Evolutionary conservation across 2,888 invertebrate genomes (phyloP).

Genomic region (Labia minor): DNA sequence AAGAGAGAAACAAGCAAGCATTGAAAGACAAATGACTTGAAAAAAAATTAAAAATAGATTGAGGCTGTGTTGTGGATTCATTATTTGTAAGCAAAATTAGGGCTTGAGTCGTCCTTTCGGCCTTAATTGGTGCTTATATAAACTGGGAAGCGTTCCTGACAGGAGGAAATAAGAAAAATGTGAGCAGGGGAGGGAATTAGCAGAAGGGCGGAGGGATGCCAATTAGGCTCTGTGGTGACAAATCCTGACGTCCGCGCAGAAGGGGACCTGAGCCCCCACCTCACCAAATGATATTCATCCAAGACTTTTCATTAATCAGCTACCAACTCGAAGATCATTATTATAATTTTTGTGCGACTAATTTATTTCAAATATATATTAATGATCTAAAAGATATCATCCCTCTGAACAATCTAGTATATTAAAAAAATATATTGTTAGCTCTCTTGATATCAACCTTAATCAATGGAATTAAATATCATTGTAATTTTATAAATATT

Average conservation of each 20-base stretch:
- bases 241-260: background rate
- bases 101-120: background rate
- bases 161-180: slow-evolving; percentile 8
- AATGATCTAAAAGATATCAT: no score
- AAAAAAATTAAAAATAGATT: slow-evolving; percentile 2
- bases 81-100: slow-evolving; percentile 13
- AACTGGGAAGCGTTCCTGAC: background rate
- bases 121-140: background rate
- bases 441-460: no score
- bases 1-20: background rate
- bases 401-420: no score
- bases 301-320: no score
- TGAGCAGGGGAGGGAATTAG: background rate
- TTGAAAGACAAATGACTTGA: background rate
- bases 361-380: no score
- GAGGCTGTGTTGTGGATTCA: background rate
- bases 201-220: background rate
- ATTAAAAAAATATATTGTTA: no score
- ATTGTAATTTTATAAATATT: no score
- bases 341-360: no score
- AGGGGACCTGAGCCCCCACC: no score
- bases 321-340: no score
- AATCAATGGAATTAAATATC: no score
- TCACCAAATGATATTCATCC: no score
- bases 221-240: background rate